Evolutionary conservation across 2,797 vertebrate species (phyloP), one percentile per base, ranked within the genome.

Genomic region (Pangasius djambal): DNA sequence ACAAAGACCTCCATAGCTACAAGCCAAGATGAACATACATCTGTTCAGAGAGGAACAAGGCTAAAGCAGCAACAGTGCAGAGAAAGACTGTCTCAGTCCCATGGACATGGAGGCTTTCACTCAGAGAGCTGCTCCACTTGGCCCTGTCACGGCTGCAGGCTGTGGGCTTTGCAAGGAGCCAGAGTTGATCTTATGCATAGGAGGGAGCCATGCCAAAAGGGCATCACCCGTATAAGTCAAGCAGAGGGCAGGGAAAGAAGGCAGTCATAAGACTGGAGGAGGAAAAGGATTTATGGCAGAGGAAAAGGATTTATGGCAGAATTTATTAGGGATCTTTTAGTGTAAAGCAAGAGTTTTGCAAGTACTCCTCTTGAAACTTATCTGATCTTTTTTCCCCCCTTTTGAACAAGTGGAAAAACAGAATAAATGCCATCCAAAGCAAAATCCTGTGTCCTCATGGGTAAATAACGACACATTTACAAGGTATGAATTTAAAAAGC

Each of bases 181-280:
- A 88, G 81, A 87, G 88, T 78, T 59, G 86, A 90, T 90, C 88
- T 72, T 84, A 83, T 88, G 87, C 75, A 82, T 79, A 87, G 18
- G 55, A 86, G 86, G 91, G 85, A 88, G 67, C 34, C 2, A 37
- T 86, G 91, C 86, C 86, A 91, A 87, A 72, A 89, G 90, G 90
- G 87, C 92, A 89, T 87, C 81, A 86, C 90, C 52, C 69, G 82
- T 87, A 87, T 77, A 89, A 89, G 88, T 67, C 69, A 87, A 91
- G 72, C n/a, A 87, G 65, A 88, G 67, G 85, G 44, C 69, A 52
- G 89, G 25, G 12, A 88, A 85, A 92, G 70, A 88, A 86, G 61
- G 7, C 28, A 48, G 81, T 22, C 18, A 34, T 69, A 4, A 20
- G n/a, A 67, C 44, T 57, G 40, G 61, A 40, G 31, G 82, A 91